Evolutionary conservation across 2,113 vertebrate species (phyloP), one percentile per base, ranked within the genome.

Genomic region (Oxygymnocypris stewartii): DNA sequence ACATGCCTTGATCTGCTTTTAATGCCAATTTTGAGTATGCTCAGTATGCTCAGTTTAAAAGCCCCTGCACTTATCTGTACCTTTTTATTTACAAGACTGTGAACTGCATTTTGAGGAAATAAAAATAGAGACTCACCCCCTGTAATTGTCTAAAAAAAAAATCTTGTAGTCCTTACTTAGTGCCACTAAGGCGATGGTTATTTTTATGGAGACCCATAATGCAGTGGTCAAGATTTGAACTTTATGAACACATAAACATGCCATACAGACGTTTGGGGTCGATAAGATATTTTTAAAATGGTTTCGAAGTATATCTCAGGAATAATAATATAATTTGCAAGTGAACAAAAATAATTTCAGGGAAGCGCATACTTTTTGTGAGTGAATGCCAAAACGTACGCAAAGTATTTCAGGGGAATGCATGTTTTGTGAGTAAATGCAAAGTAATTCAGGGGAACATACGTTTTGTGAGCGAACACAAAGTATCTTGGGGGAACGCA

Each of bases 1-100:
- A 94, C 92, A 93, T 92, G 85, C 86, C 88, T 91, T 92, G 89
- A 93, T 93, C 93, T 91, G 93, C 89, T 92, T 92, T 92, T 93
- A 93, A 92, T 92, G 47, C 63, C n/a, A 28, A 14, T 47, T 44
- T 31, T 49, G 57, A n/a, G 23, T n/a, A n/a, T n/a, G n/a, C 13
- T 1, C 16, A 67, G 16, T 35, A 54, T 73, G 65, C 12, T 0
- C 25, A 0, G 12, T 73, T 28, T 71, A 49, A 83, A 65, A 71
- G 81, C 42, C 40, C 2, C 18, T 73, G 65, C 65, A 73, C 44
- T 83, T 54, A 51, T 51, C 65, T 54, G 54, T 47, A 51, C 63
- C 63, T 67, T 28, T 31, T 37, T 74, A 71, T 83, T 18, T 51
- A 51, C 28, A 59, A 71, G 49, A 59, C 69, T 74, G 59, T 42